Base-by-base conservation (phyloP, 2,888 invertebrate species). In the Agrochola lychnidis region DNA sequence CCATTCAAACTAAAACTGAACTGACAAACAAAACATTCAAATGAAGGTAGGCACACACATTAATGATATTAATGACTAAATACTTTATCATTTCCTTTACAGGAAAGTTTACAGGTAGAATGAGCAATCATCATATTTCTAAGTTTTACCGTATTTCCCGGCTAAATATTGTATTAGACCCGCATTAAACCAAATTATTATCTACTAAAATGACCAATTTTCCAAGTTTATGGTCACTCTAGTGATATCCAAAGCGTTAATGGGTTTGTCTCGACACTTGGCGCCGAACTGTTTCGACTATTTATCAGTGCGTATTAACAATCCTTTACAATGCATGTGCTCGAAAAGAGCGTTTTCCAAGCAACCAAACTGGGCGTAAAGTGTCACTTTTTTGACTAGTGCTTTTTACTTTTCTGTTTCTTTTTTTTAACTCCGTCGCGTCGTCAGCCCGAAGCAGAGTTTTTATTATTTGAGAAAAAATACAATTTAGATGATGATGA, bases 201-300 rank as follows among this genome's bases (percentile, higher is more conserved):
- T 53, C 64, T 61, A 62, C 25, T 78, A 30, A 59, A 72, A 80
- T 57, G 40, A 75, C 59, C 62, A 83, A 61, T 79, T 78, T 73
- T 45, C 40, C 42, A 62, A 75, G 14, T 81, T 81, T 80, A 83
- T 83, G 79, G 83, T 75, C 36, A 85, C 79, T 70, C 73, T 79
- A 82, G 76, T 82, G 86, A 89, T 91, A 90, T 89, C 88, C 86
- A 64, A 84, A 89, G 82, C 87, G 89, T 86, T 92, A 93, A 92
- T 93, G 89, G 90, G 87, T 89, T 89, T 89, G 92, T 93, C 92
- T 92, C 88, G 91, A 89, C 89, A 80, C 81, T 81, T 90, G 92
- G 92, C 92, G 92, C 93, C 93, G 85, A 84, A 89, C 84, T 73
- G 78, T 84, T 85, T 85, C 42, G 79, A 82, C 84, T 76, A 85